phyloP scores from a whole-genome alignment of 2,888 invertebrate genomes.

The Ectemnius continuus region DNA sequence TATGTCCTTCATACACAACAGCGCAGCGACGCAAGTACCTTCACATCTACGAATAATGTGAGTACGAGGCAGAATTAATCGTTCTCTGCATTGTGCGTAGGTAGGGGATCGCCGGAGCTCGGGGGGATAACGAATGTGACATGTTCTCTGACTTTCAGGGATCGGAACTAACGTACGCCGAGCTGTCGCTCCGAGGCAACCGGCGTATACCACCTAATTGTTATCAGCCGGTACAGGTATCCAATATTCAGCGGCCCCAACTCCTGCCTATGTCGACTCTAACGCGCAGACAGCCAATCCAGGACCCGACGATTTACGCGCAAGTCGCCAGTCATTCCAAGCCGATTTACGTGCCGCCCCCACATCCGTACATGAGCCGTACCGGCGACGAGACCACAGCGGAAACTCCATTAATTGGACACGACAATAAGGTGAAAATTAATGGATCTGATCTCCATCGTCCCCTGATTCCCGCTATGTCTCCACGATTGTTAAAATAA shows the following conservation, averaged over 20 bases:
- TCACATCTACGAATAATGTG: conserved; percentile 68
- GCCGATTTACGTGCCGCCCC: conserved; percentile 74
- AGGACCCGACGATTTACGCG: conserved; percentile 73
- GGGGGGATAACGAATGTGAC: conserved; percentile 5
- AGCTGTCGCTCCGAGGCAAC: conserved; percentile 70
- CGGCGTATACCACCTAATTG: conserved; percentile 74
- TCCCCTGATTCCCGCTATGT: background rate
- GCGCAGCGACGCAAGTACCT: conserved; percentile 67
- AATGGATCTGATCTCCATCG: conserved; percentile 12
- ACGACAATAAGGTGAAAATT: conserved; percentile 72
- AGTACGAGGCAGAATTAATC: conserved; percentile 46
- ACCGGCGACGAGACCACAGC: conserved; percentile 71
- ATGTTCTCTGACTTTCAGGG: conserved; percentile 55
- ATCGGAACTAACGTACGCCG: conserved; percentile 73
- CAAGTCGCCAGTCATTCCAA: conserved; percentile 73
- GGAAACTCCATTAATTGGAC: conserved; percentile 75
- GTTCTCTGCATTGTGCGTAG: background rate
- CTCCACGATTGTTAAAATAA: background rate
- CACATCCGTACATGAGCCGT: conserved; percentile 71
- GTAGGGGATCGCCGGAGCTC: too few species aligned
- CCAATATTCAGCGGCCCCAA: conserved; percentile 71
- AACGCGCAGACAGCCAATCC: conserved; percentile 69
- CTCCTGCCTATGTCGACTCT: conserved; percentile 75
- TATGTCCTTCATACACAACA: conserved; percentile 68
- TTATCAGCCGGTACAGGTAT: conserved; percentile 72